phyloP scores from a whole-genome alignment of 2,113 vertebrate genomes.

The Centrocercus urophasianus region DNA sequence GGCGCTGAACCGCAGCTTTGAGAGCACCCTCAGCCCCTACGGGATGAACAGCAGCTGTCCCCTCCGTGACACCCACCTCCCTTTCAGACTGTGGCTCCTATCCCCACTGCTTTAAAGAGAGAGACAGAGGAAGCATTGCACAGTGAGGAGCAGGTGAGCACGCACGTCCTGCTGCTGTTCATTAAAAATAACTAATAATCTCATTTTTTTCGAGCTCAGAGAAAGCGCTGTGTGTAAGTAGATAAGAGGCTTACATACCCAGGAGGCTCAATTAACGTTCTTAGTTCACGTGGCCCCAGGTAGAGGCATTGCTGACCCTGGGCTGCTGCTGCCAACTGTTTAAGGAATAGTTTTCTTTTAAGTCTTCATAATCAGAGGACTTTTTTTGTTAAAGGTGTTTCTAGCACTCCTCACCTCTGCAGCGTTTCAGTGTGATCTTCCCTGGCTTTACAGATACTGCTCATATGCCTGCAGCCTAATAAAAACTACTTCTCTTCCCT shows the following conservation, averaged over 20 bases:
- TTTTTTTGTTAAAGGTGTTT: conserved; percentile 7
- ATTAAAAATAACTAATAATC: conserved; percentile 63
- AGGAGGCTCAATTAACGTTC: conserved; percentile 67
- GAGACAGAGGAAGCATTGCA: background rate
- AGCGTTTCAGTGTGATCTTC: background rate
- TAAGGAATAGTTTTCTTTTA: conserved; percentile 31
- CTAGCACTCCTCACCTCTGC: background rate
- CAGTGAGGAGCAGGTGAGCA: background rate
- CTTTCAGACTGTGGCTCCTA: background rate
- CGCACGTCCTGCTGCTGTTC: conserved; percentile 18
- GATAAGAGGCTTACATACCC: conserved; percentile 69
- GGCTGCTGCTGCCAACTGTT: conserved; percentile 27
- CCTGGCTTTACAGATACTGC: background rate
- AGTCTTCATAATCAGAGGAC: background rate
- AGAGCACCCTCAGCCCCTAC: background rate
- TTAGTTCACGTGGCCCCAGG: conserved; percentile 13
- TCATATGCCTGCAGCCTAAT: background rate
- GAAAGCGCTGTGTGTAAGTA: conserved; percentile 41
- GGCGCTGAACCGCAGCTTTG: background rate
- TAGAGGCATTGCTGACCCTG: conserved; percentile 28
- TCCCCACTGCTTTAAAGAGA: background rate
- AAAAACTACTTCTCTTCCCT: background rate
- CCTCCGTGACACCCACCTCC: background rate
- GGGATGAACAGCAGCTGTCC: background rate
- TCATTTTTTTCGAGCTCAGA: background rate